Base-by-base conservation (phyloP, 2,888 invertebrate species). In the Frankliniella intonsa region DNA sequence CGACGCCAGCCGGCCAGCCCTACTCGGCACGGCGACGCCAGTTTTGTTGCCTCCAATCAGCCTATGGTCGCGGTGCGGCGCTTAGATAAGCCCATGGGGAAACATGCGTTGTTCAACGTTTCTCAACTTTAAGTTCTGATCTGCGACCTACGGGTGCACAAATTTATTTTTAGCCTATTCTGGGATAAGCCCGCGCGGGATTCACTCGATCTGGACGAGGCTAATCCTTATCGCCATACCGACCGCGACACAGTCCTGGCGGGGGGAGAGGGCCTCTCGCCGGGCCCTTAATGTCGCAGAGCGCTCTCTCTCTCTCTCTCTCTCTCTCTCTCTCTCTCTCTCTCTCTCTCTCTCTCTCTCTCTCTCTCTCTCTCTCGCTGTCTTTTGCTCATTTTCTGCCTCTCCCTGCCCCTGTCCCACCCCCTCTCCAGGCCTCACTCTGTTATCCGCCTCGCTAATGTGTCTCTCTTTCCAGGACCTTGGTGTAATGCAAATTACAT, bases 401-500 rank as follows among this genome's bases (percentile, higher is more conserved):
- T 25, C 12, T 22, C 69, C 12, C 69, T 25, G 11, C 25, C 69
- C 25, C 69, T 9, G 25, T 25, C 22, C 25, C 25, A 3, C 69
- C 22, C 69, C 14, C 62, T 55, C 55, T n/a, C 11, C n/a, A 19
- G 17, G 17, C 62, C 62, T n/a, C n/a, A 19, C 62, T 62, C 62
- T 62, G 62, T 62, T 62, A 12, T 62, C 62, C n/a, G n/a, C n/a
- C 62, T 76, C 69, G 69, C 69, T 76, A 76, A 76, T 76, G 69
- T 76, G 69, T 76, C 69, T 55, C 38, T 38, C 55, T 55, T 55
- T 19, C 55, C 69, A n/a, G 25, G 69, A 25, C 69, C 25, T 25
- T 76, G 22, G 69, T 76, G 69, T 76, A 76, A 76, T 76, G 69
- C 69, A 76, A 25, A 25, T 76, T 76, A 76, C 69, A 76, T 76